Conservation (phyloP, 2,113 vertebrate species). For the Periophthalmus modestus region DNA sequence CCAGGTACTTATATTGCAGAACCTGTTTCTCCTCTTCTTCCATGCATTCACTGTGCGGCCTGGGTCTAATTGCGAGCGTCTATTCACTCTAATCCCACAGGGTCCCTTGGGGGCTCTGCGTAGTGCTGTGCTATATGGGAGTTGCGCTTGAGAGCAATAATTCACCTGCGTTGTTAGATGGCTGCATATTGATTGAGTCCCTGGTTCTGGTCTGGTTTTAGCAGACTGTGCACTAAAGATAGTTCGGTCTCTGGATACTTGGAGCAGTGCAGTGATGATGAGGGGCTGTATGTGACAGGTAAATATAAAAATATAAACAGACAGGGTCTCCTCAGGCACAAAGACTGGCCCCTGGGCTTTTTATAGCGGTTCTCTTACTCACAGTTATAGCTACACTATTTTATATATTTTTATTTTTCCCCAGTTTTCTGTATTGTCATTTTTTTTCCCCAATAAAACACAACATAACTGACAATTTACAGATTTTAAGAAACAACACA, state of each 20-base stretch:
- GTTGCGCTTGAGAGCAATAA: conserved; percentile 35
- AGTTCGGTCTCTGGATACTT: conserved; percentile 13
- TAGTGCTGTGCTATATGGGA: conserved; percentile 35
- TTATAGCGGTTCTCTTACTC: not conserved
- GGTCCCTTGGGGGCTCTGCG: conserved; percentile 31
- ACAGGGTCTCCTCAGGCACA: conserved; percentile 35
- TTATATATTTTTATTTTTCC: not conserved
- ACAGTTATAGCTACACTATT: conserved; percentile 9
- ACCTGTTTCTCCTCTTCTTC: not conserved
- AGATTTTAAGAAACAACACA: too few relatives aligned
- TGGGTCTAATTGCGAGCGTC: conserved; percentile 54
- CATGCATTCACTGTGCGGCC: conserved; percentile 36
- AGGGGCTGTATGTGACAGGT: conserved; percentile 4
- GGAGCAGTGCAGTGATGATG: conserved; percentile 28
- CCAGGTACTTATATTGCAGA: not conserved
- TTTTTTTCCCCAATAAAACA: too few relatives aligned
- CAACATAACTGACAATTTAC: too few relatives aligned
- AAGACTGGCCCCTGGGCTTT: conserved; percentile 9
- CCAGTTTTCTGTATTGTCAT: too few relatives aligned
- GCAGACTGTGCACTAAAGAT: not conserved
- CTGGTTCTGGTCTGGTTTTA: not conserved
- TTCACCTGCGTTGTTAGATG: conserved; percentile 33
- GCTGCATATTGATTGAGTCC: conserved; percentile 37
- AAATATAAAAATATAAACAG: conserved; percentile 32
- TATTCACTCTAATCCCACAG: conserved; percentile 44